Conservation (phyloP, 2,113 vertebrate species). For the Dromaius novaehollandiae region DNA sequence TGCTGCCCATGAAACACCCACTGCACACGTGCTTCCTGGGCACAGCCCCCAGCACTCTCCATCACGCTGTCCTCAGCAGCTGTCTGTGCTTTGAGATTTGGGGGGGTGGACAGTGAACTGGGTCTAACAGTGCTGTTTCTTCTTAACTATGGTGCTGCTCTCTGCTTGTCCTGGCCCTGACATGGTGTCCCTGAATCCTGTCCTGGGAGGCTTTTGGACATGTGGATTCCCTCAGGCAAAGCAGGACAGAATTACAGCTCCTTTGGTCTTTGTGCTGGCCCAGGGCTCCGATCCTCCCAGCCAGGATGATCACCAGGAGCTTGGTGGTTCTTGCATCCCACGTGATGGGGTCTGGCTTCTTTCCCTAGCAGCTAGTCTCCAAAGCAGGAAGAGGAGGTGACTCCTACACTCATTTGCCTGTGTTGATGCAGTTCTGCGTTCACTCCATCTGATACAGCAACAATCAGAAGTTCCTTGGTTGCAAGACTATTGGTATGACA, state of each 20-base stretch:
- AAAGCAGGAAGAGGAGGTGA: not conserved
- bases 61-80: not conserved
- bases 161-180: not conserved
- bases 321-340: not conserved
- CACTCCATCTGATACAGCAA: not conserved
- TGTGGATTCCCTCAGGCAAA: not conserved
- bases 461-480: not conserved
- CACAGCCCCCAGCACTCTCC: not conserved
- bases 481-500: not conserved
- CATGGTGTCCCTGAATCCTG: accelerated
- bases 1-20: accelerated
- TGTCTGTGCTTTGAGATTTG: not conserved
- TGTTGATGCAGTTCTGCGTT: not conserved
- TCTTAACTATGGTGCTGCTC: not conserved
- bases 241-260: not conserved
- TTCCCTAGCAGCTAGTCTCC: not conserved
- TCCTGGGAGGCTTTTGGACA: not conserved
- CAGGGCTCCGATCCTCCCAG: not conserved
- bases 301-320: not conserved
- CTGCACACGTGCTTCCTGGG: accelerated
- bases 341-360: not conserved
- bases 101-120: not conserved
- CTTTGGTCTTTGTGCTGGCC: not conserved
- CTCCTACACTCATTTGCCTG: not conserved
- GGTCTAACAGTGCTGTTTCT: not conserved